These are phyloP conservation scores for Aegithalos caudatus DNA, from an alignment of 2,113 vertebrate genomes.

Conservation along the genomic window DNA sequence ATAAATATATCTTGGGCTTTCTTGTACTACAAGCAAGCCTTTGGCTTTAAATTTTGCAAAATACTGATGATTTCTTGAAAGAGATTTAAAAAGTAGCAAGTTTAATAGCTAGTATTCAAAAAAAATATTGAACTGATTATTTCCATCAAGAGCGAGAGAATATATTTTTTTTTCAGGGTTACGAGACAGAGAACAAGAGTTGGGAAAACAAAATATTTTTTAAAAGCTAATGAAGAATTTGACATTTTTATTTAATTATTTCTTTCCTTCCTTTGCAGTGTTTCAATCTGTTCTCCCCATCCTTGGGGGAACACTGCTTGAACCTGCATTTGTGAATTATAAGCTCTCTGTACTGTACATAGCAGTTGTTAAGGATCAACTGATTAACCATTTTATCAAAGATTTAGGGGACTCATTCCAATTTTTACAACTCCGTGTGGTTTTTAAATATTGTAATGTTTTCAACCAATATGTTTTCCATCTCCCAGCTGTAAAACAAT, in stretches of 20 bases:
- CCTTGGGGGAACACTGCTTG: constrained; percentile 45
- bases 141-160: background rate
- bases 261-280: background rate
- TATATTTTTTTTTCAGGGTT: background rate
- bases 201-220: constrained; percentile 13
- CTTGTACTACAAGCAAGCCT: background rate
- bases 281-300: constrained; percentile 57
- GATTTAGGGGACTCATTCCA: constrained; percentile 69
- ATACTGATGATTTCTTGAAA: background rate
- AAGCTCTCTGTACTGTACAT: constrained; percentile 36
- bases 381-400: constrained; percentile 69
- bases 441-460: constrained; percentile 69
- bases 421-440: constrained; percentile 70
- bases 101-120: background rate
- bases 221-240: constrained; percentile 19
- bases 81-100: background rate
- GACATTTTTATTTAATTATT: constrained; percentile 38
- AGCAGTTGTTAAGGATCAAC: constrained; percentile 48
- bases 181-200: constrained; percentile 12
- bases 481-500: constrained; percentile 59
- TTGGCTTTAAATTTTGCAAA: background rate
- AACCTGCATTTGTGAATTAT: constrained; percentile 62
- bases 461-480: constrained; percentile 63
- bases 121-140: background rate
- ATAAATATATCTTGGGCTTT: background rate